A percentile compares a stretch with the other conserved stretches of the same genome.
Evolutionary conservation across 2,113 vertebrate species (phyloP).

Genomic region (Etia nguti): DNA sequence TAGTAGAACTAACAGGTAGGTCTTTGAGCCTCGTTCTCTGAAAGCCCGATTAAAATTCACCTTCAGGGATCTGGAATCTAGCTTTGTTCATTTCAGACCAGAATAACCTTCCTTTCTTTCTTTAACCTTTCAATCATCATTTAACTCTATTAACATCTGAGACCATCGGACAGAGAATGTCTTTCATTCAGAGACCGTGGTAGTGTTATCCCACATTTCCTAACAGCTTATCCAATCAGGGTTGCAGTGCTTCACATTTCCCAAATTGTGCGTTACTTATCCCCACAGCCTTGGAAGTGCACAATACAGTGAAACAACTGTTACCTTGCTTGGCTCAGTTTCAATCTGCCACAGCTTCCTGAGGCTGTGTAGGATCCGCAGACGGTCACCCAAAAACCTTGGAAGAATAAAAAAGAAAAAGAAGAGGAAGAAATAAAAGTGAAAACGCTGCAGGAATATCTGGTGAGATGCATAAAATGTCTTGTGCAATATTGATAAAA

Average conservation of each 20-base stretch:
- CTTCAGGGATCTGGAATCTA: not conserved
- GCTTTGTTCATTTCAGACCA: not conserved
- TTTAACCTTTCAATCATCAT: not conserved
- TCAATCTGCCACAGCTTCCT: constrained; percentile 58
- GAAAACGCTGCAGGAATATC: not conserved
- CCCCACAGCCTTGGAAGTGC: not conserved
- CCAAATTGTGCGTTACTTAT: not conserved
- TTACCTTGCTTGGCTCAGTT: constrained; percentile 80
- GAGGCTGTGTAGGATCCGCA: constrained; percentile 69
- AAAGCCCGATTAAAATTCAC: not conserved
- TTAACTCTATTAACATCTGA: not conserved
- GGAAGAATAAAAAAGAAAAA: not conserved
- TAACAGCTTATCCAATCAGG: not conserved
- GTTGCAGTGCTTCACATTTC: not conserved
- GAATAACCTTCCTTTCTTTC: not conserved
- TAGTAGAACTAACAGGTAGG: not conserved
- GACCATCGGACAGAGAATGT: fast-evolving
- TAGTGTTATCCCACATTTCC: not conserved
- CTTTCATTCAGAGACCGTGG: not conserved
- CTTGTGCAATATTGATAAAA: not conserved
- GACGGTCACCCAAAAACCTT: constrained; percentile 67
- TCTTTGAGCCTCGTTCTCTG: not conserved
- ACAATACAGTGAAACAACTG: not conserved
- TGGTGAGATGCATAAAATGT: not conserved
- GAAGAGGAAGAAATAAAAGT: not conserved